Conservation (phyloP, 2,797 vertebrate species). For the Siniperca obscura region DNA sequence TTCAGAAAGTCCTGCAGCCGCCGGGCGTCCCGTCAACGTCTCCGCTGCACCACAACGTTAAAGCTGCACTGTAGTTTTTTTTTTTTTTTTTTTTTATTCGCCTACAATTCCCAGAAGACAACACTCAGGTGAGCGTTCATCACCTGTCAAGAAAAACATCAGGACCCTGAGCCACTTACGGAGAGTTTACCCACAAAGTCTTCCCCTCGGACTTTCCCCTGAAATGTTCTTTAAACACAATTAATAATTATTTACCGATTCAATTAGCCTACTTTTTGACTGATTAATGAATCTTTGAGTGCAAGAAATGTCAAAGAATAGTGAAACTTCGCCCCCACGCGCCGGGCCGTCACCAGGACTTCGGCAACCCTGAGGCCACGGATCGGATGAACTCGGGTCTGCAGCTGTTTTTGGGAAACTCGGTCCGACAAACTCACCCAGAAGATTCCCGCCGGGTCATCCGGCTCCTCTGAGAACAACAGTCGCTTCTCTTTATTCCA, state of each 20-base stretch:
- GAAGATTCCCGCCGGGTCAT: background rate
- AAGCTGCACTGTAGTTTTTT: background rate
- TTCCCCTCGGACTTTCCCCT: background rate
- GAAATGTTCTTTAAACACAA: background rate
- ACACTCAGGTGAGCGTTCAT: background rate
- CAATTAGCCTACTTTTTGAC: background rate
- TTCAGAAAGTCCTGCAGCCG: background rate
- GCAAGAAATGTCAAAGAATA: background rate
- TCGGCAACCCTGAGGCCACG: no score
- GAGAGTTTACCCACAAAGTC: background rate
- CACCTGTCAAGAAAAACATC: background rate
- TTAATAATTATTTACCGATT: background rate
- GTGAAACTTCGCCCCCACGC: no score
- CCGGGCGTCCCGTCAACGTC: background rate
- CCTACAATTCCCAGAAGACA: constrained; percentile 13
- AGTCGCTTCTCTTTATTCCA: background rate
- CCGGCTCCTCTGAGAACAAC: background rate
- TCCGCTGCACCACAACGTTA: background rate
- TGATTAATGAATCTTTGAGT: background rate
- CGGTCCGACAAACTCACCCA: background rate
- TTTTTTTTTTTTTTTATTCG: no score
- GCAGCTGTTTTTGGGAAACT: background rate
- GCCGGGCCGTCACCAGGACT: no score
- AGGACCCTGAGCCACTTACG: background rate
- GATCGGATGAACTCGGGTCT: background rate